A percentile compares a stretch with the other conserved stretches of the same genome.
phyloP scores from a whole-genome alignment of 2,113 vertebrate species.

The Mixornis gularis region DNA sequence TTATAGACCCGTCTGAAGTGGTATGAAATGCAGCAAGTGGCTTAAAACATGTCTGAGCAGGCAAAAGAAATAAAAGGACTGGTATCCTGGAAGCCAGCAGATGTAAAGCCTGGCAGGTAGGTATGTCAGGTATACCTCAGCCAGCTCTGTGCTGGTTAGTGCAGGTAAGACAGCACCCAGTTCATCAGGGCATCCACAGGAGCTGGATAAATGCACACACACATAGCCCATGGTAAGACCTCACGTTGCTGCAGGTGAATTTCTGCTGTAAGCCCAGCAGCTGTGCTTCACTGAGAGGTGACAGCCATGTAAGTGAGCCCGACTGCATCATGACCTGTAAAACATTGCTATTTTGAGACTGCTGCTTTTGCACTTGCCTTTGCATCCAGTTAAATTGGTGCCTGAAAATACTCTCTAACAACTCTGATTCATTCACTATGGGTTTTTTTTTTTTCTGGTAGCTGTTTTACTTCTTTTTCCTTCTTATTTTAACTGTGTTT shows the following conservation, averaged over 20 bases:
- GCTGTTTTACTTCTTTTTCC: not conserved
- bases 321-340: not conserved
- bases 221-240: rapidly evolving
- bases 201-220: not conserved
- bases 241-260: not conserved
- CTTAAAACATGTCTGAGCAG: not conserved
- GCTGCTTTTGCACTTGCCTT: not conserved
- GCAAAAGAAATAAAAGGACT: not conserved
- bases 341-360: not conserved
- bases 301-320: not conserved
- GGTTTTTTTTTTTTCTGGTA: not conserved
- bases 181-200: not conserved
- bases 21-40: not conserved
- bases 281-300: not conserved
- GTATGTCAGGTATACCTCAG: not conserved
- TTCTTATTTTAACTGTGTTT: not conserved
- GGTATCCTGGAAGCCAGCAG: not conserved
- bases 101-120: not conserved
- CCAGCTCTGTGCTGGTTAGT: not conserved
- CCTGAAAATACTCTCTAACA: not conserved
- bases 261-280: not conserved
- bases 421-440: not conserved
- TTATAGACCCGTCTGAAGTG: not conserved
- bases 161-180: not conserved
- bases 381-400: not conserved